A percentile compares a stretch with the other conserved stretches of the same genome.
Conservation (phyloP, 2,888 invertebrate species). For the Bellardia bayeri region DNA sequence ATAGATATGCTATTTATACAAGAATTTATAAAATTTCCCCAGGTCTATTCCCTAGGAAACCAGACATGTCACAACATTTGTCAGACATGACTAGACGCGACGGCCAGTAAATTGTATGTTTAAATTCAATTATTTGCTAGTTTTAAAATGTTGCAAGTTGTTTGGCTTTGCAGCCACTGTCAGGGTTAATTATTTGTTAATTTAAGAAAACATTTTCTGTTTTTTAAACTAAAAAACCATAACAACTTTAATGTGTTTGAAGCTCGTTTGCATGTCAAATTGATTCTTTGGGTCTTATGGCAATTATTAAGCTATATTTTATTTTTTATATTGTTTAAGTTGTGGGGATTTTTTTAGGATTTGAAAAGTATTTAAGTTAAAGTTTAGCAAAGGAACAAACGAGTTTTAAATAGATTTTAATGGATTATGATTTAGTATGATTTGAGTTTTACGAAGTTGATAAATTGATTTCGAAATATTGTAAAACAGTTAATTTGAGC, state of each 20-base stretch:
- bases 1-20: conserved; percentile 38
- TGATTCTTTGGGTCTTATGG: conserved; percentile 33
- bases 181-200: conserved; percentile 69
- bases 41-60: conserved; percentile 60
- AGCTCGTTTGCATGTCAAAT: conserved; percentile 61
- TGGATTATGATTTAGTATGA: too few species aligned
- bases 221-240: conserved; percentile 8
- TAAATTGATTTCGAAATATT: too few species aligned
- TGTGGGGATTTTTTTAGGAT: not conserved
- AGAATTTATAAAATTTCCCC: not conserved
- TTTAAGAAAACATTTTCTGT: conserved; percentile 18
- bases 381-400: too few species aligned
- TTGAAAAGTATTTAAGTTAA: not conserved
- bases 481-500: too few species aligned
- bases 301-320: not conserved
- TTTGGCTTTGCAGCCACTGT: conserved; percentile 40
- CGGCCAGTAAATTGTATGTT: conserved; percentile 24
- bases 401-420: too few species aligned
- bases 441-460: too few species aligned
- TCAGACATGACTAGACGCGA: conserved; percentile 24
- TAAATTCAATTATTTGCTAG: conserved; percentile 43
- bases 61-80: conserved; percentile 65
- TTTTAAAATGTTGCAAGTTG: conserved; percentile 1
- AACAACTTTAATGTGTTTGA: conserved; percentile 38
- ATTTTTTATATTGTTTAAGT: too few species aligned